phyloP scores from a whole-genome alignment of 2,113 vertebrate genomes.

The Corythornis cristatus region DNA sequence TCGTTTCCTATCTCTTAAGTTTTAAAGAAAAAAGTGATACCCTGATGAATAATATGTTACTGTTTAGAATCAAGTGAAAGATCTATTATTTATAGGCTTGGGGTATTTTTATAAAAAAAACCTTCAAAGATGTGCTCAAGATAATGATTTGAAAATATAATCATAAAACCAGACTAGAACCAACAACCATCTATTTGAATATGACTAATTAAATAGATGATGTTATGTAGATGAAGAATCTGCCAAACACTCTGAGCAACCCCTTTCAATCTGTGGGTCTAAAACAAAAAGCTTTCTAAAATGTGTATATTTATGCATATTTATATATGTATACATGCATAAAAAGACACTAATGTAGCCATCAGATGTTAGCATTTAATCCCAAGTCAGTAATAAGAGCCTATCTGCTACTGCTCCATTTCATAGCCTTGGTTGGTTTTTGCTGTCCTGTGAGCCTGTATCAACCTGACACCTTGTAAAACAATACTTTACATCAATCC shows the following conservation, averaged over 20 bases:
- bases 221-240: background rate
- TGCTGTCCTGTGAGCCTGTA: background rate
- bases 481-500: background rate
- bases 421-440: background rate
- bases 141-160: constrained; percentile 9
- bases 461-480: background rate
- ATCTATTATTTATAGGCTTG: constrained; percentile 49
- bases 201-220: background rate
- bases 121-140: background rate
- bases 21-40: background rate
- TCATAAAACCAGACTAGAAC: background rate
- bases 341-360: background rate
- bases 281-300: background rate
- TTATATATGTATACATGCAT: background rate
- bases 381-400: background rate
- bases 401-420: background rate
- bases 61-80: background rate
- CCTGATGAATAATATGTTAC: background rate
- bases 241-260: background rate
- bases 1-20: background rate
- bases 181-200: background rate
- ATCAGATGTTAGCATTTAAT: background rate
- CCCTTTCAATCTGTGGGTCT: background rate
- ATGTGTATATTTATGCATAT: background rate
- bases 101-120: background rate